Evolutionary conservation across 2,888 invertebrate species (phyloP), one percentile per base, ranked within the genome.

Genomic region (Agriopis leucophaearia): DNA sequence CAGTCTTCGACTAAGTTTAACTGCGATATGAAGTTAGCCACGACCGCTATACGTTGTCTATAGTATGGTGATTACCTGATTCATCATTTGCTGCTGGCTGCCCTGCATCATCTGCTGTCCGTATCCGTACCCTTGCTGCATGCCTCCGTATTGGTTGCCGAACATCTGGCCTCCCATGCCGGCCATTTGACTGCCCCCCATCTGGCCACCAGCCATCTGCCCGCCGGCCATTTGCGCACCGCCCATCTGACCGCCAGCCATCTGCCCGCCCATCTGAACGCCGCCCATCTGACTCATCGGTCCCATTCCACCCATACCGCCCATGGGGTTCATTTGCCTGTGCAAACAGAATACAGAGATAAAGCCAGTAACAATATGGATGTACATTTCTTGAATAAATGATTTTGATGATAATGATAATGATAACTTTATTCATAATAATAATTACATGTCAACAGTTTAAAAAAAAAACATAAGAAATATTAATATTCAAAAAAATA

Each of bases 81-180:
- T 92, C 89, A 94, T 92, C 87, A 94, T 93, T 71, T 95, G 94
- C 69, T 94, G 94, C 69, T 94, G 94, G 1, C 94, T 91, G 4
- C 91, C 88, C 71, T 92, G 94, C 91, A 94, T 94, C 92, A 94
- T 94, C 75, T 93, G 94, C 76, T 94, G 94, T 0, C 90, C 81
- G 70, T 93, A 94, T 0, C 90, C 89, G 54, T 92, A 92, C 0
- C 92, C 88, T 63, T 94, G 95, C 80, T 95, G 96, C 95, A 96
- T 96, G 66, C 95, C 94, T 2, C 94, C 93, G 69, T 96, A 96
- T 80, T 95, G 96, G 0, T 89, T 89, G 15, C 95, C 94, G 78
- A 95, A 95, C 95, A 96, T 95, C 75, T 94, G 92, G 0, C 90
- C 92, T 56, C 91, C 90, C 90, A 94, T 94, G n/a, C 91, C 89